These are phyloP conservation scores for Megastigmus dorsalis DNA, from an alignment of 2,888 invertebrate genomes.

Conservation along the genomic window DNA sequence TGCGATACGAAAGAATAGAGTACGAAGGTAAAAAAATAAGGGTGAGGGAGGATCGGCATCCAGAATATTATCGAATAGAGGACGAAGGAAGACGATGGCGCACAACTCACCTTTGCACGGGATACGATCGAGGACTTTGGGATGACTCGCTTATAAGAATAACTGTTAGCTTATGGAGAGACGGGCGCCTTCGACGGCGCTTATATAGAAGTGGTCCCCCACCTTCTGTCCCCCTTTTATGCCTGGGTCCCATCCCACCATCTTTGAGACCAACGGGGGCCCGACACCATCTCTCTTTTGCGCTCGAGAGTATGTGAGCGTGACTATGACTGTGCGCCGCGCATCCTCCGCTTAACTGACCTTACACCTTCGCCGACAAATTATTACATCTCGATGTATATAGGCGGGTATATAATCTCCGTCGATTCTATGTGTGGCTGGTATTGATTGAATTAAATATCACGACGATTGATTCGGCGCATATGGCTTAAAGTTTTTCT, in stretches of 20 bases:
- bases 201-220: conserved; percentile 73
- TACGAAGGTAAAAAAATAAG: no score
- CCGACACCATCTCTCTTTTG: no score
- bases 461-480: no score
- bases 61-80: no score
- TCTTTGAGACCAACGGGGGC: conserved; percentile 11
- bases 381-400: background rate
- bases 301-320: background rate
- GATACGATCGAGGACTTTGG: conserved; percentile 22
- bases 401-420: background rate
- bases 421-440: no score
- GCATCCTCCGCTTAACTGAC: conserved; percentile 10
- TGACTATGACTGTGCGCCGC: background rate
- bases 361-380: background rate
- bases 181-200: conserved; percentile 66
- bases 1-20: no score
- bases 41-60: no score
- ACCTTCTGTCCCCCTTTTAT: conserved; percentile 4
- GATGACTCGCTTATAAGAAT: conserved; percentile 54
- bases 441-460: no score
- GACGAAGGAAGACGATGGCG: no score
- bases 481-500: no score
- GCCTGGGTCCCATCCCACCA: conserved; percentile 28
- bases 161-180: conserved; percentile 71
- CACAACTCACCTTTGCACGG: conserved; percentile 60